These are phyloP conservation scores for Ceratitis capitata DNA, from an alignment of 1,140 invertebrate genomes.

Conservation along the genomic window DNA sequence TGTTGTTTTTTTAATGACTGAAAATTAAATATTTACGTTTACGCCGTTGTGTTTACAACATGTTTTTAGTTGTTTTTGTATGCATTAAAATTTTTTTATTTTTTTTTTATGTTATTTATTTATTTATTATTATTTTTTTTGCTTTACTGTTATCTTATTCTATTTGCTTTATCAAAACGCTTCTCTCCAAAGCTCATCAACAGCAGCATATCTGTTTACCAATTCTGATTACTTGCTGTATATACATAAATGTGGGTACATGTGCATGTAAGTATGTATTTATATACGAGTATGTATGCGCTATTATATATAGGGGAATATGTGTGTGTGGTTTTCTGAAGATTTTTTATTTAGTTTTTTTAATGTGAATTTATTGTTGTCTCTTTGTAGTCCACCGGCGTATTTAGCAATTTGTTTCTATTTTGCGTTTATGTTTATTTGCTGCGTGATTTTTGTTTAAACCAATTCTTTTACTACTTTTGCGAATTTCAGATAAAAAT, in stretches of 20 bases:
- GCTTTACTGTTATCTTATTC: background rate
- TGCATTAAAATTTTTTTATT: background rate
- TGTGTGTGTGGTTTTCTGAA: background rate
- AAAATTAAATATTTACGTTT: constrained; percentile 1
- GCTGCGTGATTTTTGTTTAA: background rate
- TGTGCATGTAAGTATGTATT: background rate
- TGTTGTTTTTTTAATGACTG: background rate
- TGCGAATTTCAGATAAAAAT: background rate
- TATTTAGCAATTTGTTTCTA: background rate
- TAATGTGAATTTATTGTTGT: background rate
- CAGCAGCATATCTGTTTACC: constrained; percentile 12
- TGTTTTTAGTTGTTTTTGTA: background rate
- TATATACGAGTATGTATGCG: background rate
- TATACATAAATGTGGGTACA: too few species aligned
- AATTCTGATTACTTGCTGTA: constrained; percentile 13
- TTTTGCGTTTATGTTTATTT: background rate
- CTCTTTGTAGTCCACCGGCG: background rate
- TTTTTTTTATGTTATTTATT: background rate
- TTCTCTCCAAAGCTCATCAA: constrained; percentile 14
- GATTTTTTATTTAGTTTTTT: background rate
- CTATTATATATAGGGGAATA: background rate
- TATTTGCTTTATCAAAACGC: background rate
- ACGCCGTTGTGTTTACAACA: background rate
- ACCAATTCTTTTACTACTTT: background rate
- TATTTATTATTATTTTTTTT: background rate